Evolutionary conservation across 2,888 invertebrate genomes (phyloP), one percentile per base, ranked within the genome.

Genomic region (Cheilosia scutellata): DNA sequence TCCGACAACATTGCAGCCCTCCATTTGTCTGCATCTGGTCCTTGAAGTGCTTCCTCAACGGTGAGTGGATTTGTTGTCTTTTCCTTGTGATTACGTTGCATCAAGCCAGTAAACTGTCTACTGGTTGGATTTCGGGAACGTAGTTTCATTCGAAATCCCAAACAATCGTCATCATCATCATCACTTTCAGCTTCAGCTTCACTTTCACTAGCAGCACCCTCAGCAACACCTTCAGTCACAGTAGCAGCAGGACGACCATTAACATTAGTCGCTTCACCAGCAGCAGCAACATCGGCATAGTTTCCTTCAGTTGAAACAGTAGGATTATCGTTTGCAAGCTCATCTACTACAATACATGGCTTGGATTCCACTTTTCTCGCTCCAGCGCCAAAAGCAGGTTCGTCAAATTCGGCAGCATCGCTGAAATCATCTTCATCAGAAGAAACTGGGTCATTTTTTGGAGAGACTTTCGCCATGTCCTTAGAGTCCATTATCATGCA

Each of bases 1-100:
- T 89, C 89, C 55, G 86, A 71, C 33, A 88, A 44, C 87, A 89
- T 88, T 25, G 89, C 66, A n/a, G 57, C 60, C 11, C 20, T 51
- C 53, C 77, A 68, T 27, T 66, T 47, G n/a, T 58, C 55, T 44
- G 74, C 53, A 63, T 74, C 74, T 29, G 40, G 42, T 44, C 63
- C 13, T 51, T 29, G 60, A n/a, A 57, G 47, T 47, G 47, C 47
- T 5, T 20, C 11, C n/a, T 42, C 42, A 42, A n/a, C n/a, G 4
- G 42, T 42, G n/a, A 13, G 40, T 13, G 40, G 40, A 42, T 42
- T 42, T 42, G 2, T n/a, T 42, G 42, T 5, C 13, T 13, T n/a
- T 5, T 42, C n/a, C 5, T 42, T 42, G 33, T 33, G 33, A 7
- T 33, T 7, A 13, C n/a, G 42, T 4, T 42, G 42, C 42, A 42